A percentile compares a stretch with the other conserved stretches of the same genome.
phyloP scores from a whole-genome alignment of 2,113 vertebrate genomes.

The Chaetorhynchus papuensis region DNA sequence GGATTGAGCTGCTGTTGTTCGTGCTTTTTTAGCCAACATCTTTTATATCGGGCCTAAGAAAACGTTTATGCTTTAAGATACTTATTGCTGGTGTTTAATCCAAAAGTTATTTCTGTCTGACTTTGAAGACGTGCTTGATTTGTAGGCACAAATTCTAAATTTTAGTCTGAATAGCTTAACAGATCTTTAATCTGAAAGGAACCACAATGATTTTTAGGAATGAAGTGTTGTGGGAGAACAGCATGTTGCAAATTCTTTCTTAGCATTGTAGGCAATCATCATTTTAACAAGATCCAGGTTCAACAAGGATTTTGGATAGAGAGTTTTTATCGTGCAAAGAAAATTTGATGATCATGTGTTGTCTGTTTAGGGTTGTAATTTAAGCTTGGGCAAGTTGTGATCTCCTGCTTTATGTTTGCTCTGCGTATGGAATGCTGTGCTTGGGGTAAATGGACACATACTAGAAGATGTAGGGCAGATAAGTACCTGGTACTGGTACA shows the following conservation, averaged over 20 bases:
- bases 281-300: background rate
- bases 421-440: background rate
- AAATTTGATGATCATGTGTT: background rate
- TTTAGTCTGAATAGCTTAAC: background rate
- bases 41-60: background rate
- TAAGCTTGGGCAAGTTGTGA: background rate
- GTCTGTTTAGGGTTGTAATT: background rate
- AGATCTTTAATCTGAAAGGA: background rate
- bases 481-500: background rate
- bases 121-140: background rate
- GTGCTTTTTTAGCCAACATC: background rate
- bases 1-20: background rate
- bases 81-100: background rate
- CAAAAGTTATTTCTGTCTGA: background rate
- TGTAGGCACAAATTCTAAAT: background rate
- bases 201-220: background rate
- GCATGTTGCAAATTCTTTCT: background rate
- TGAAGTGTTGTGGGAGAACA: background rate
- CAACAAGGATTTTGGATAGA: background rate
- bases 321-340: background rate
- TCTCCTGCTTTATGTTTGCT: accelerated
- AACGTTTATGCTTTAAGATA: background rate
- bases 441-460: background rate
- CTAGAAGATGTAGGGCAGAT: background rate
- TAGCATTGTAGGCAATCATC: background rate